phyloP scores from a whole-genome alignment of 2,797 vertebrate species.

The Xiphorhynchus erythropygius region DNA sequence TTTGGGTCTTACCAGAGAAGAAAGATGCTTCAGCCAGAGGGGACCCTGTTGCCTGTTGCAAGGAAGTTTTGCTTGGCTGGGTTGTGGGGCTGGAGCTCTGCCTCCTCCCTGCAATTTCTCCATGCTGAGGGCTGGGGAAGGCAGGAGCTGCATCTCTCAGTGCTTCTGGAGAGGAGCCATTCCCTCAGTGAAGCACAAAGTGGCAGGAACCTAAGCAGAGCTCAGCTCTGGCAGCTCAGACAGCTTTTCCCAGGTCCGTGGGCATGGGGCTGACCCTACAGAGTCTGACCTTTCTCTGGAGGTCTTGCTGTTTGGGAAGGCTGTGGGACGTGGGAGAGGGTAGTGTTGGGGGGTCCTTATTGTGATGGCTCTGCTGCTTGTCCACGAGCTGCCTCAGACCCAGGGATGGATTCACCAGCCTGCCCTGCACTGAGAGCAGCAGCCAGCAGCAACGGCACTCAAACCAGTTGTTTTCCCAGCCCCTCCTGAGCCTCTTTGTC shows the following conservation, averaged over 20 bases:
- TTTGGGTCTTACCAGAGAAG: not conserved
- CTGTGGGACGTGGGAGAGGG: not conserved
- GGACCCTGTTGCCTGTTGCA: rapidly evolving
- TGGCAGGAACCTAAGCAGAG: not conserved
- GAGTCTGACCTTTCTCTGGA: not conserved
- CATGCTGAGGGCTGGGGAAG: not conserved
- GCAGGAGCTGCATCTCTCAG: not conserved
- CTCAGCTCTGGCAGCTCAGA: not conserved
- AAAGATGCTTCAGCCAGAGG: rapidly evolving
- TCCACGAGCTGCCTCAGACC: not conserved
- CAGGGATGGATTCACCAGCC: rapidly evolving
- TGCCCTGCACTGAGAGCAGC: too few relatives aligned
- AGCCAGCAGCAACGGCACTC: not conserved
- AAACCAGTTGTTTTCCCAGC: not conserved
- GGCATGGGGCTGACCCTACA: rapidly evolving
- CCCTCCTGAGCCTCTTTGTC: not conserved
- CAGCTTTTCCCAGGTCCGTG: not conserved
- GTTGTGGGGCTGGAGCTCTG: not conserved
- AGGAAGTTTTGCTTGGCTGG: not conserved
- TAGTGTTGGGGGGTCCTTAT: not conserved
- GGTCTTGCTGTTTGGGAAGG: not conserved
- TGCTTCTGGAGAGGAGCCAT: not conserved
- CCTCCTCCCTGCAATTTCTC: not conserved
- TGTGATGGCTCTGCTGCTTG: rapidly evolving
- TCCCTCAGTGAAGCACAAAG: not conserved